A percentile compares a stretch with the other conserved stretches of the same genome.
phyloP scores from a whole-genome alignment of 2,113 vertebrate genomes.

The Malurus elegans region DNA sequence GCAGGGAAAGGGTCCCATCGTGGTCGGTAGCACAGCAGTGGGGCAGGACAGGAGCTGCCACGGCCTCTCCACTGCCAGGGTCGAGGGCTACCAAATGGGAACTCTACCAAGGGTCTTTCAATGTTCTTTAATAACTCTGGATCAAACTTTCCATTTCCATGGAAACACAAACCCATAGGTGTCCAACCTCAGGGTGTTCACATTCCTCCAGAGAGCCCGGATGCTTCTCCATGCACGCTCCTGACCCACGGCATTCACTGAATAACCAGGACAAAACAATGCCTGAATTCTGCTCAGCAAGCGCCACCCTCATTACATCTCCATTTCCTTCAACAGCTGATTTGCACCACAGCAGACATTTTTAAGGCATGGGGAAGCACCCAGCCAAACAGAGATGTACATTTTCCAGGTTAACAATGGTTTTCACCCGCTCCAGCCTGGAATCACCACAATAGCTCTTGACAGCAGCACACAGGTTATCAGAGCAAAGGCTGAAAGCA shows the following conservation, averaged over 20 bases:
- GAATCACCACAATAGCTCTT: not conserved
- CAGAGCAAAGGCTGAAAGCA: conserved; percentile 45
- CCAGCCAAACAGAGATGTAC: not conserved
- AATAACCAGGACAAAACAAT: not conserved
- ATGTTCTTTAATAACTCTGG: not conserved
- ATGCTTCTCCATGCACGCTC: not conserved
- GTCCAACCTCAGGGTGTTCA: not conserved
- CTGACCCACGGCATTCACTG: not conserved
- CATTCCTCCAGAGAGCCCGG: not conserved
- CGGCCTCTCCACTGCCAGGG: not conserved
- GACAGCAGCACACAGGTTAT: not conserved
- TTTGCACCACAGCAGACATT: not conserved
- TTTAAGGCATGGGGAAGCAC: not conserved
- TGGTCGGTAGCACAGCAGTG: not conserved
- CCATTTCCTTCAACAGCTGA: not conserved
- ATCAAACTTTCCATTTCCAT: not conserved
- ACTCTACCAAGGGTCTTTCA: not conserved
- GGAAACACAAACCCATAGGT: not conserved
- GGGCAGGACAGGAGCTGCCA: fast-evolving
- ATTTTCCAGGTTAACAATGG: not conserved
- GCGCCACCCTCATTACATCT: not conserved
- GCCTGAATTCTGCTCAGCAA: not conserved
- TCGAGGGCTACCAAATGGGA: too few relatives aligned
- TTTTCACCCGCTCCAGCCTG: not conserved
- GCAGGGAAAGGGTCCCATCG: not conserved